These are phyloP conservation scores for Malurus melanocephalus DNA, from an alignment of 2,113 vertebrate genomes.

Conservation along the genomic window DNA sequence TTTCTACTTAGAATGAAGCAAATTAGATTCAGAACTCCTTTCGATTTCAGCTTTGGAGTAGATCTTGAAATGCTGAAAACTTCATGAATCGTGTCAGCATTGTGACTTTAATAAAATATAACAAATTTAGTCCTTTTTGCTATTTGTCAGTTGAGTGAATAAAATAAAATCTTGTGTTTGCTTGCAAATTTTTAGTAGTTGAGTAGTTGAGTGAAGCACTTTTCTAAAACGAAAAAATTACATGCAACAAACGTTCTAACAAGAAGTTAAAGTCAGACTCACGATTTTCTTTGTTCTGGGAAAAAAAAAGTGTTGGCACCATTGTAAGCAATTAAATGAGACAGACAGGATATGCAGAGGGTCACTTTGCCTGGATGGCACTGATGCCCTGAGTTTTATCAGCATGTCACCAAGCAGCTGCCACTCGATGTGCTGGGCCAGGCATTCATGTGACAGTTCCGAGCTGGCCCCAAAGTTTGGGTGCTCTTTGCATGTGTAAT, in stretches of 20 bases:
- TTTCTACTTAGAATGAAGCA: not conserved
- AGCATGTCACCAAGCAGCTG: constrained; percentile 25
- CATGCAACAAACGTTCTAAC: not conserved
- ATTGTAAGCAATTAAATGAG: not conserved
- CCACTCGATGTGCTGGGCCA: not conserved
- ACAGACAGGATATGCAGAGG: not conserved
- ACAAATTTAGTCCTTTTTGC: not conserved
- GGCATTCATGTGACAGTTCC: not conserved
- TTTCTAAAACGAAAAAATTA: not conserved
- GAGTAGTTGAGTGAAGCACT: not conserved
- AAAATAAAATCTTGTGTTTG: not conserved
- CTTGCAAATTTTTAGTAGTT: not conserved
- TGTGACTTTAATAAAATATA: not conserved
- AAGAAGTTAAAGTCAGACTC: not conserved
- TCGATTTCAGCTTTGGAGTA: not conserved
- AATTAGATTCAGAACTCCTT: not conserved
- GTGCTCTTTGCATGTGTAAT: constrained; percentile 25
- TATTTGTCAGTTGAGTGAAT: not conserved
- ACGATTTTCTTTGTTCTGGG: not conserved
- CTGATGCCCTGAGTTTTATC: not conserved
- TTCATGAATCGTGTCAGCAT: not conserved
- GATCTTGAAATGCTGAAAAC: not conserved
- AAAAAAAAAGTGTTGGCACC: not conserved
- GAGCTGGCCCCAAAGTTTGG: constrained; percentile 26
- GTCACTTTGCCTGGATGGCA: not conserved